Conservation (phyloP, 2,888 invertebrate species). For the Tachystola acroxantha region DNA sequence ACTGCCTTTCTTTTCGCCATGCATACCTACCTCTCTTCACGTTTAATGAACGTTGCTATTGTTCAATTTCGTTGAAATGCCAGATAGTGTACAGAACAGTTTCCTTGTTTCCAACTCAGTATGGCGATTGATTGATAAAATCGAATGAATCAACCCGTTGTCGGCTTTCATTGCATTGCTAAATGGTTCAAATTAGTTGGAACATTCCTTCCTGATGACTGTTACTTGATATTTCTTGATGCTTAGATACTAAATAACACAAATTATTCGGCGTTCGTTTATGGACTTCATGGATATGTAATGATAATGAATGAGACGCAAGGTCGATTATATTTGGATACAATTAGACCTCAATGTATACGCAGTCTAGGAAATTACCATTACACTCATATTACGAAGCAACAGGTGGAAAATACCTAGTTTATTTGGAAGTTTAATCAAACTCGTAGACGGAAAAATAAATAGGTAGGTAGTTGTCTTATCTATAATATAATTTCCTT, state of each 20-base stretch:
- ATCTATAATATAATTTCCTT: too few relatives aligned
- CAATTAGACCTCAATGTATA: too few relatives aligned
- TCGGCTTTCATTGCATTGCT: conserved; percentile 7
- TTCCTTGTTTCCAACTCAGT: conserved; percentile 8
- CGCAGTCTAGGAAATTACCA: too few relatives aligned
- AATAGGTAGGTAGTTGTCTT: too few relatives aligned
- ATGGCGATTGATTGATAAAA: conserved; percentile 11
- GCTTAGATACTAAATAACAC: neutral
- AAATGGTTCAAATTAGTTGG: conserved; percentile 22
- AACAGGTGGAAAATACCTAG: too few relatives aligned
- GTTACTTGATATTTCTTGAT: neutral
- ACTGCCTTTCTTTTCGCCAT: neutral
- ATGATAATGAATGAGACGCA: too few relatives aligned
- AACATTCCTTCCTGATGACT: conserved; percentile 23
- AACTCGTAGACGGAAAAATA: too few relatives aligned
- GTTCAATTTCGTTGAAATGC: conserved; percentile 6
- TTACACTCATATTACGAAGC: too few relatives aligned
- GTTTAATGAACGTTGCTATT: conserved; percentile 4
- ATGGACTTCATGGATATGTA: too few relatives aligned
- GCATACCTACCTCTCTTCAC: neutral
- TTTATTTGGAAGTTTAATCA: too few relatives aligned
- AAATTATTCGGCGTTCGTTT: too few relatives aligned
- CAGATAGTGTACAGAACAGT: conserved; percentile 3
- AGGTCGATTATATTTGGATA: too few relatives aligned
- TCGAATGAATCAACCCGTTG: conserved; percentile 10